Evolutionary conservation across 92 coral and sea anemone species (phyloP).

Genomic region (Scolanthus callimorphus): DNA sequence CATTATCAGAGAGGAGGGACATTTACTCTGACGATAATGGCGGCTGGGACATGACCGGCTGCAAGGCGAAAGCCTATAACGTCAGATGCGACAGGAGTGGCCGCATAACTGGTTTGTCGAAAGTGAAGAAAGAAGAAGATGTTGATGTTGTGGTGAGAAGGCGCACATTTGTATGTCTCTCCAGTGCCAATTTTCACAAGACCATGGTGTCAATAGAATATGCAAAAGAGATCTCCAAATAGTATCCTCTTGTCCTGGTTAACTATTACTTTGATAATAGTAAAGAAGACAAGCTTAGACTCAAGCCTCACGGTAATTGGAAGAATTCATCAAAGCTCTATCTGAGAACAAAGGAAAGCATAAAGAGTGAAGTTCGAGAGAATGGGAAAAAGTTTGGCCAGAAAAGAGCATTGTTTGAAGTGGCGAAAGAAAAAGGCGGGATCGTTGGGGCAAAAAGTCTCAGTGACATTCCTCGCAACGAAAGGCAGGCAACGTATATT

Average conservation of each 20-base stretch:
- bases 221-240: slow-evolving; percentile 1
- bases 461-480: slow-evolving; percentile 18
- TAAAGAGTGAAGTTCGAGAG: not conserved
- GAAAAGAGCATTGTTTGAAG: slow-evolving; percentile 6
- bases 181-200: slow-evolving; percentile 1
- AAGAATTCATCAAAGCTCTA: not conserved
- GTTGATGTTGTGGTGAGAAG: slow-evolving; percentile 19
- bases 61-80: slow-evolving; percentile 15
- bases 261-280: slow-evolving; percentile 14
- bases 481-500: slow-evolving; percentile 1
- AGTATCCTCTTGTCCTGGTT: slow-evolving; percentile 13
- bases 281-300: not conserved
- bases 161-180: slow-evolving; percentile 3
- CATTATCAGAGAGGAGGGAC: slow-evolving; percentile 10
- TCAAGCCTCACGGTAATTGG: slow-evolving; percentile 11
- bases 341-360: slow-evolving; percentile 2
- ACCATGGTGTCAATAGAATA: not conserved
- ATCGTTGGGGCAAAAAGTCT: slow-evolving; percentile 5
- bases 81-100: not conserved
- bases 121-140: not conserved
- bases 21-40: slow-evolving; percentile 19
- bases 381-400: slow-evolving; percentile 5
- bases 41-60: slow-evolving; percentile 12
- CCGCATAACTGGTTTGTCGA: not conserved
- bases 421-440: slow-evolving; percentile 8